Conservation (phyloP, 2,888 invertebrate genomes). For the Acanthoscelides obtectus region DNA sequence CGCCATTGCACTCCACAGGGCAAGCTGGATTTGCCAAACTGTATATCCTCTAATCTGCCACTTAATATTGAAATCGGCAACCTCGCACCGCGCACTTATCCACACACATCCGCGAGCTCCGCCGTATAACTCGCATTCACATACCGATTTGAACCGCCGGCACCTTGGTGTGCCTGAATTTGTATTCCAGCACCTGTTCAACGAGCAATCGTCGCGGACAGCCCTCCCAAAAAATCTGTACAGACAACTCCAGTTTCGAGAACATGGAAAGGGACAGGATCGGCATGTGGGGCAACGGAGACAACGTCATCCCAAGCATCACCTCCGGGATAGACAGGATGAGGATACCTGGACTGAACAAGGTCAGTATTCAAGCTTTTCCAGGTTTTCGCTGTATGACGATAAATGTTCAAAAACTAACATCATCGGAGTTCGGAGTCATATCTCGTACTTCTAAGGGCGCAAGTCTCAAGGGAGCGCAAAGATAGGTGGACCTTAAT, state of each 20-base stretch:
- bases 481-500: no score
- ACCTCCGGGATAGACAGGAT: constrained; percentile 32
- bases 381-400: neutral
- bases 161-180: neutral
- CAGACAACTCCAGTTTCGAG: neutral
- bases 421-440: neutral
- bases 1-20: no score
- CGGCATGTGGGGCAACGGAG: constrained; percentile 34
- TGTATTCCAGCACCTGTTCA: neutral
- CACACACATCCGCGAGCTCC: neutral
- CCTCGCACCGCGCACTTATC: neutral
- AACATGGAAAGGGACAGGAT: constrained; percentile 33
- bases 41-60: neutral
- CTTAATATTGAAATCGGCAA: neutral
- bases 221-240: neutral
- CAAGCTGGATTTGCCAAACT: no score
- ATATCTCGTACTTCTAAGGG: no score
- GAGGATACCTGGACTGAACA: constrained; percentile 31
- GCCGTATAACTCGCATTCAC: neutral
- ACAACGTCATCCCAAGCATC: constrained; percentile 28
- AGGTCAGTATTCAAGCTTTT: constrained; percentile 24
- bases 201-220: neutral
- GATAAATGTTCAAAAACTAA: neutral
- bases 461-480: no score
- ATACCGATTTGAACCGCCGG: neutral